Conservation (phyloP, 92 coral and sea anemone species). For the Anthopleura xanthogrammica region DNA sequence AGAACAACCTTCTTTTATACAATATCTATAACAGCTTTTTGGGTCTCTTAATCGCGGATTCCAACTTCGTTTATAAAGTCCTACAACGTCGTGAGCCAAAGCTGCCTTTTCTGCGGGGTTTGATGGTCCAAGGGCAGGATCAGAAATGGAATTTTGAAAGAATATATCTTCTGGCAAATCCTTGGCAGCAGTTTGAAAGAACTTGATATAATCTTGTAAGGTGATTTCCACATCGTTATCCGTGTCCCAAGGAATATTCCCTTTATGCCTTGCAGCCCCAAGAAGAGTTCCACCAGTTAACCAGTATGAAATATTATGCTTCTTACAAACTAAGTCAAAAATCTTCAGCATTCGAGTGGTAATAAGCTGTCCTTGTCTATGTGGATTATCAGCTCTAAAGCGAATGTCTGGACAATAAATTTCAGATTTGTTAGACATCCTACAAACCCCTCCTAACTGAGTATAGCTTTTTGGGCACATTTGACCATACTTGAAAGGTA, state of each 20-base stretch:
- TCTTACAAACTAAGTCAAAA: conserved; percentile 60
- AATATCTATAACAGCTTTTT: conserved; percentile 65
- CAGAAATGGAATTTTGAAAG: conserved; percentile 64
- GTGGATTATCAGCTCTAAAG: not conserved
- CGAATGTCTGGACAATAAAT: conserved; percentile 65
- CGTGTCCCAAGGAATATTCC: conserved; percentile 79
- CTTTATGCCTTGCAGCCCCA: conserved; percentile 75
- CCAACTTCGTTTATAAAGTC: conserved; percentile 50
- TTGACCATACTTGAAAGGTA: conserved; percentile 27
- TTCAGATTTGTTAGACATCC: not conserved
- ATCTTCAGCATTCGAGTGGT: conserved; percentile 52
- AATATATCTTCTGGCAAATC: conserved; percentile 65
- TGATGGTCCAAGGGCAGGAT: conserved; percentile 50
- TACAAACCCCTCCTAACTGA: conserved; percentile 56
- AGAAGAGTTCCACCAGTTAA: conserved; percentile 60
- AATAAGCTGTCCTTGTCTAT: conserved; percentile 51
- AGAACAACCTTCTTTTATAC: conserved; percentile 40
- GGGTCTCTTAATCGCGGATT: conserved; percentile 65
- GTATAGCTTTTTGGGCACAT: conserved; percentile 74
- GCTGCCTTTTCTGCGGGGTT: conserved; percentile 5
- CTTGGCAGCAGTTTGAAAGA: conserved; percentile 47
- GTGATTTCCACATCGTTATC: conserved; percentile 64
- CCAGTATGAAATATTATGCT: conserved; percentile 63
- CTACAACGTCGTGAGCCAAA: conserved; percentile 46
- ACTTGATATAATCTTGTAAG: conserved; percentile 53